Evolutionary conservation across 2,113 vertebrate genomes (phyloP), one percentile per base, ranked within the genome.

Genomic region (Illadopsis cleaveri): DNA sequence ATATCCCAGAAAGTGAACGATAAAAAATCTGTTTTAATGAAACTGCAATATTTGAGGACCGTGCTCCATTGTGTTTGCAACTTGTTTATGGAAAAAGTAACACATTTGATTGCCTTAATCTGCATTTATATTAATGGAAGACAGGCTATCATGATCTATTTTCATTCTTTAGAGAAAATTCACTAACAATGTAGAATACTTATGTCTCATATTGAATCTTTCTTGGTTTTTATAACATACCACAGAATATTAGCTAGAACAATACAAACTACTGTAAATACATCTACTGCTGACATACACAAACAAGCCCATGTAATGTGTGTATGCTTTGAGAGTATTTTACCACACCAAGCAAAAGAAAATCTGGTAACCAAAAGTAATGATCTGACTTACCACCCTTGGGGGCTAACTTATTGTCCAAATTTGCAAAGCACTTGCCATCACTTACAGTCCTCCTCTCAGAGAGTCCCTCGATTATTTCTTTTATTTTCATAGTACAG

Each of bases 71-170:
- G 58, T 86, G 60, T 68, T 68, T 86, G 28, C 14, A 83, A 71
- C 56, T 62, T 75, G 14, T 50, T 50, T 66, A 16, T 20, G 31
- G 62, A 77, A 93, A 94, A 95, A 77, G 75, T 68, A 90, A 77
- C 56, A 47, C 30, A 30, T 81, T 38, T 92, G 64, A 95, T 42
- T 85, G 60, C 76, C 62, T 90, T 95, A 90, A 92, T 95, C 82
- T 93, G 82, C 75, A 92, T 95, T 94, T 90, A 76, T 86, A 88
- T 83, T 93, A 83, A 94, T 56, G 48, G 82, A 75, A 71, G 40
- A 70, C 61, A 71, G 33, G 51, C 91, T 73, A 42, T 44, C 20
- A 47, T 56, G 60, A 73, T 91, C 38, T 90, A 66, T 90, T 89
- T 93, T 88, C 76, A 81, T 93, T 94, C 69, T 90, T 88, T 23